phyloP scores from a whole-genome alignment of 2,113 vertebrate genomes.

The Neogale vison region DNA sequence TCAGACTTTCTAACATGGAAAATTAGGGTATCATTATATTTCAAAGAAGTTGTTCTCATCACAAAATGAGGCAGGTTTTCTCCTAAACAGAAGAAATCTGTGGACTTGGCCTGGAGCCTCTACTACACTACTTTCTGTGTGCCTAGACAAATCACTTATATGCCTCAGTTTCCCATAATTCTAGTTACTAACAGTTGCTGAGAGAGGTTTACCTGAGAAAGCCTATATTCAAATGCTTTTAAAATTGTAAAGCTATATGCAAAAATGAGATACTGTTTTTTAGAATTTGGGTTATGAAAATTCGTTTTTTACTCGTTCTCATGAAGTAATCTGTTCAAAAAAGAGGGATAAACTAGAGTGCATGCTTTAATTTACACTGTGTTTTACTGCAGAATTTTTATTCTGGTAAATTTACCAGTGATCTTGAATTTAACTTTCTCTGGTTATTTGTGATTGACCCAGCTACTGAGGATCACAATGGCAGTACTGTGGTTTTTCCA shows the following conservation, averaged over 20 bases:
- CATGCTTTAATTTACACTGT: neutral
- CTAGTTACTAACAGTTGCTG: neutral
- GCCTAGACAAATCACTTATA: neutral
- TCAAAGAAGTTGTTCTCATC: conserved; percentile 6
- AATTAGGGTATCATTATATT: neutral
- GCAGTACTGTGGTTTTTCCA: neutral
- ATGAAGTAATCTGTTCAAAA: neutral
- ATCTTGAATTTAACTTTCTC: neutral
- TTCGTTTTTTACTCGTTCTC: neutral
- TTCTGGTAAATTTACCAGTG: neutral
- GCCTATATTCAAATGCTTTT: neutral
- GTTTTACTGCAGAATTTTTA: neutral
- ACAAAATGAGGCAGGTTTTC: neutral
- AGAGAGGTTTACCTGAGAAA: neutral
- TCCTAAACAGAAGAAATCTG: neutral
- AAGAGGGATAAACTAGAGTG: neutral
- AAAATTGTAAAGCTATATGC: neutral
- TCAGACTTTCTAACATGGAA: neutral
- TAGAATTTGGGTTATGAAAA: neutral
- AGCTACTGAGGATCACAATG: neutral
- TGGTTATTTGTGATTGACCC: neutral
- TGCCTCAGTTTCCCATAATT: neutral
- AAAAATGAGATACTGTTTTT: conserved; percentile 6
- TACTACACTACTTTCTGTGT: neutral
- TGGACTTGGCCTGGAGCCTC: neutral